These are phyloP conservation scores for Microcebus murinus DNA, from an alignment of 2,113 vertebrate genomes.

Conservation along the genomic window DNA sequence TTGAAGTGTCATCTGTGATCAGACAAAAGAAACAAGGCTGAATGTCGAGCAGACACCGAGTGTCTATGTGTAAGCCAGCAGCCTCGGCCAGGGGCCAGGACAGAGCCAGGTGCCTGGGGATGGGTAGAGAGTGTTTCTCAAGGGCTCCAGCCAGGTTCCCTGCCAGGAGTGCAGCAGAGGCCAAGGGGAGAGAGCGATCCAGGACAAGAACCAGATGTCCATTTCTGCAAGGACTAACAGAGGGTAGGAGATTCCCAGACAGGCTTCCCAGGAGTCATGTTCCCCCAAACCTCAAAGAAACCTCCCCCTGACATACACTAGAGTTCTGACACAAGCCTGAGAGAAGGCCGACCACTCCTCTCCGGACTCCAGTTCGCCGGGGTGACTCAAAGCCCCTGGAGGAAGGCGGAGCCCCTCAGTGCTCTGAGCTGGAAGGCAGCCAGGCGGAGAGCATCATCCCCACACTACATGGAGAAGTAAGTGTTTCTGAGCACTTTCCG, in stretches of 20 bases:
- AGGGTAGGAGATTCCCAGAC: background rate
- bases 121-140: background rate
- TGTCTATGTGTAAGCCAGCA: background rate
- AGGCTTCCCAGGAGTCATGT: background rate
- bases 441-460: background rate
- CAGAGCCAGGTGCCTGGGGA: background rate
- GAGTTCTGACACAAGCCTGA: background rate
- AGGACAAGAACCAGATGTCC: background rate
- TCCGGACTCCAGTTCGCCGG: background rate
- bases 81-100: background rate
- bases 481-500: fast-evolving
- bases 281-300: background rate
- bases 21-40: background rate
- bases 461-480: no score
- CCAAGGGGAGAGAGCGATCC: background rate
- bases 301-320: background rate
- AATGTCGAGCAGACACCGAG: background rate
- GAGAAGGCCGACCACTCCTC: background rate
- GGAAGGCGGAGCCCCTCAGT: background rate
- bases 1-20: background rate
- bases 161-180: background rate
- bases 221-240: background rate
- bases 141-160: no score
- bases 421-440: background rate
- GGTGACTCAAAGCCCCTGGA: background rate